Evolutionary conservation across 1,140 invertebrate species (phyloP), one percentile per base, ranked within the genome.

Genomic region (Pygmarrhopalites habei): DNA sequence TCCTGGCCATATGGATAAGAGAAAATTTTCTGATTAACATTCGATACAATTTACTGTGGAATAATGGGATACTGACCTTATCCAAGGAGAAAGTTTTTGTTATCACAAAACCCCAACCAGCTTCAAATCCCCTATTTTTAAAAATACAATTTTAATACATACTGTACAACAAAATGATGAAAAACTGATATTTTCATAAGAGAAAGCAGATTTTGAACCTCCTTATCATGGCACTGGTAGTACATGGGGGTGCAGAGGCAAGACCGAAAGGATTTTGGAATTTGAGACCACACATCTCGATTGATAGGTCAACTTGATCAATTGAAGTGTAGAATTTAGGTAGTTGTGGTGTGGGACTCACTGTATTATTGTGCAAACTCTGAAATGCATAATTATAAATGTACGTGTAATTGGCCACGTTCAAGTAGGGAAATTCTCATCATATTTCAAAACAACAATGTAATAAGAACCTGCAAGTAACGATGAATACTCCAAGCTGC

Each of bases 191-290:
- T n/a, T n/a, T n/a, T n/a, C n/a, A n/a, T n/a, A n/a, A n/a, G n/a
- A n/a, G n/a, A n/a, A n/a, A n/a, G n/a, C n/a, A n/a, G n/a, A n/a
- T n/a, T n/a, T n/a, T n/a, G n/a, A n/a, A n/a, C n/a, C n/a, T 77
- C 10, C 94, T 77, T 39, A 98, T 97, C 96, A 99, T 99, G 0
- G 94, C 84, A 21, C 88, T 85, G 51, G 87, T 86, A 17, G 95
- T 99, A 1, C 92, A 91, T 0, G 95, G 95, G 17, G 96, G 92
- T 1, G 96, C 96, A 39, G 92, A 96, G 15, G 96, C 96, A 43
- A 99, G 76, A 0, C 96, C 96, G 75, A 97, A 98, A 0, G 96
- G 95, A 80, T 98, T 98, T 74, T 89, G 86, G 75, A 98, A 99
- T 72, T 85, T 88, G 1, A 98, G 75, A 0, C 94, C 93, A 75